Evolutionary conservation across 2,797 vertebrate species (phyloP), one percentile per base, ranked within the genome.

Genomic region (Pterois miles): DNA sequence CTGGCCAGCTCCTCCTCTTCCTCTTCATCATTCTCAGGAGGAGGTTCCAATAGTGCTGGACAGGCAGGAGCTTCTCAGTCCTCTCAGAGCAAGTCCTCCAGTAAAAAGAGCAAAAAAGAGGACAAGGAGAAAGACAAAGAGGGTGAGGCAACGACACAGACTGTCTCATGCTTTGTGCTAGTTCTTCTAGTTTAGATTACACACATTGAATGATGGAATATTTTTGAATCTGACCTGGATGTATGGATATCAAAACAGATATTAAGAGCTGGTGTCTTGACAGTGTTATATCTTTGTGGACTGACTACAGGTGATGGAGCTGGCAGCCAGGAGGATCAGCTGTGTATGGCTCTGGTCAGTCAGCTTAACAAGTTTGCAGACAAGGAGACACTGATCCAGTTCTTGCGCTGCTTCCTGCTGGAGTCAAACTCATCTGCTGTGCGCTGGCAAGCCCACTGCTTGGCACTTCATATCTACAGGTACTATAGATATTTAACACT

Each of bases 351-450:
- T 40, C 94, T 99, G 85, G 98, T 99, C 91, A 98, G 96, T 92
- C 98, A 99, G 76, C 96, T 99, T 29, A 99, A 99, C 94, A 99
- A 97, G 82, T 99, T 98, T 93, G 98, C 98, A 2, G 98, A 99
- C 91, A 99, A 99, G 82, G 98, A 99, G 91, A 99, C 98, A 4
- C 95, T 99, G 65, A 97, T 99, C 78, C 98, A 99, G 87, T 99
- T 99, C 89, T 91, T 99, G 62, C 97, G 98, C 69, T 99, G 98
- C 93, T 99, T 99, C 94, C 90, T 99, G 78, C 93, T 99, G 65
- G 98, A 99, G 86, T 99, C 98, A 58, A 99, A 99, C 89, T 98
- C 97, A 0, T 99, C 98, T 13, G 96, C 98, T 0, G 98, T 99
- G 78, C 97, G 98, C 80, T 99, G 98, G 98, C 98, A 99, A 92